A percentile compares a stretch with the other conserved stretches of the same genome.
Evolutionary conservation across 2,797 vertebrate species (phyloP).

Genomic region (Parotocinclus haroldoi): DNA sequence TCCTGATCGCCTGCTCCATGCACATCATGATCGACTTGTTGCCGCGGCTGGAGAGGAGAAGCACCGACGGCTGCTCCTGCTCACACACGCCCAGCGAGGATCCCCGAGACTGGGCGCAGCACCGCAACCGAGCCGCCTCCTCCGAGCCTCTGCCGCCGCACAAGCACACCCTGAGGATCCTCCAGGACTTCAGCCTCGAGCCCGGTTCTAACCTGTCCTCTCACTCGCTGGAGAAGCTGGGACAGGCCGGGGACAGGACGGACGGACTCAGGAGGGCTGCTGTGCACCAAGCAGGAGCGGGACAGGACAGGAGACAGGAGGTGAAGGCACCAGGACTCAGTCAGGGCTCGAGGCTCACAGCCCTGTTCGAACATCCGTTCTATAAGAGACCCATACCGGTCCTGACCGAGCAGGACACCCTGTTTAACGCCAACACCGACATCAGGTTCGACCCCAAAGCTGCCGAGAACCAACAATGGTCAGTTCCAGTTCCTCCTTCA

Average conservation of each 20-base stretch:
- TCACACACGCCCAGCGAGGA: slow-evolving; percentile 75
- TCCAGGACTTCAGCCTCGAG: slow-evolving; percentile 94
- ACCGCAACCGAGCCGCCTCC: slow-evolving; percentile 39
- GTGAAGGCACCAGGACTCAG: not conserved
- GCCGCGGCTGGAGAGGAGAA: slow-evolving; percentile 83
- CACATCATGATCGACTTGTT: slow-evolving; percentile 94
- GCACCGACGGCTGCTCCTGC: slow-evolving; percentile 81
- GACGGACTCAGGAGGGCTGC: slow-evolving; percentile 54
- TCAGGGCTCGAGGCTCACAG: slow-evolving; percentile 72
- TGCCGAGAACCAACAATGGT: slow-evolving; percentile 85
- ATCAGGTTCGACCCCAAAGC: slow-evolving; percentile 90
- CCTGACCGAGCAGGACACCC: slow-evolving; percentile 82
- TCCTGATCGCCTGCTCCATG: slow-evolving; percentile 90
- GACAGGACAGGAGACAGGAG: slow-evolving; percentile 45
- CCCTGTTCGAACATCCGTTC: slow-evolving; percentile 83
- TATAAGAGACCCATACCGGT: slow-evolving; percentile 73
- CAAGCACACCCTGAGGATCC: slow-evolving; percentile 91
- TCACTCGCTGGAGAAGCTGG: slow-evolving; percentile 78
- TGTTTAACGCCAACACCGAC: slow-evolving; percentile 93
- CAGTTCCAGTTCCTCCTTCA: slow-evolving; percentile 51
- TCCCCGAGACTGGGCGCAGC: slow-evolving; percentile 75
- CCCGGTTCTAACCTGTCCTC: slow-evolving; percentile 86
- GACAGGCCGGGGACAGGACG: slow-evolving; percentile 55
- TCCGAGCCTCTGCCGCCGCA: slow-evolving; percentile 74
- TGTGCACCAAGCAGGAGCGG: slow-evolving; percentile 56